A percentile compares a stretch with the other conserved stretches of the same genome.
Evolutionary conservation across 2,797 vertebrate genomes (phyloP).

Genomic region (Propithecus deckenii): DNA sequence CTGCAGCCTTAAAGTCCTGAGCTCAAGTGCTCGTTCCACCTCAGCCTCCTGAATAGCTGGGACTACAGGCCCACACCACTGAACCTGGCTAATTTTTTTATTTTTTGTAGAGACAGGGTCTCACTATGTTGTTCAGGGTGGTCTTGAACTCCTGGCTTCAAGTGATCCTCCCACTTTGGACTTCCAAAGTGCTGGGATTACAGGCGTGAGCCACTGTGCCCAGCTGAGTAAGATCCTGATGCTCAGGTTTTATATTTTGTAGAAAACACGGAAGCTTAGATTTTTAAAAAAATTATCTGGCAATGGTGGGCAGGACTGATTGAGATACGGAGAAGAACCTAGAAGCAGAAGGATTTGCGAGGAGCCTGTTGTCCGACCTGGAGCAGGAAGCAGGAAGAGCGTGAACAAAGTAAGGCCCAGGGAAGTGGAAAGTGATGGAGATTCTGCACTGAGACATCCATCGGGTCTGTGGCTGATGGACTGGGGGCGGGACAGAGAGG

Average conservation of each 20-base stretch:
- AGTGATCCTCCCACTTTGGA: neutral
- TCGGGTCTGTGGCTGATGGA: neutral
- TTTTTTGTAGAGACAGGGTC: neutral
- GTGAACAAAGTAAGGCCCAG: rapidly evolving
- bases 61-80: neutral
- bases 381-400: neutral
- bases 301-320: neutral
- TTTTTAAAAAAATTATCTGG: neutral
- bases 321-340: neutral
- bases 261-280: neutral
- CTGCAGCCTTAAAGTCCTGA: neutral
- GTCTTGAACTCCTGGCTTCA: neutral
- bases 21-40: neutral
- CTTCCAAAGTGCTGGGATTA: neutral
- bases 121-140: neutral
- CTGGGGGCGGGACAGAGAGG: neutral
- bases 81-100: neutral
- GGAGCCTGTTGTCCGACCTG: neutral
- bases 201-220: neutral
- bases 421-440: too few relatives aligned
- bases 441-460: neutral
- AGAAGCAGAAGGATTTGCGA: neutral
- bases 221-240: neutral
- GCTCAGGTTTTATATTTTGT: slow-evolving; percentile 12
- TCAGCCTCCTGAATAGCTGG: neutral